Evolutionary conservation across 2,888 invertebrate genomes (phyloP), one percentile per base, ranked within the genome.

Genomic region (Ephialtes manifestator): DNA sequence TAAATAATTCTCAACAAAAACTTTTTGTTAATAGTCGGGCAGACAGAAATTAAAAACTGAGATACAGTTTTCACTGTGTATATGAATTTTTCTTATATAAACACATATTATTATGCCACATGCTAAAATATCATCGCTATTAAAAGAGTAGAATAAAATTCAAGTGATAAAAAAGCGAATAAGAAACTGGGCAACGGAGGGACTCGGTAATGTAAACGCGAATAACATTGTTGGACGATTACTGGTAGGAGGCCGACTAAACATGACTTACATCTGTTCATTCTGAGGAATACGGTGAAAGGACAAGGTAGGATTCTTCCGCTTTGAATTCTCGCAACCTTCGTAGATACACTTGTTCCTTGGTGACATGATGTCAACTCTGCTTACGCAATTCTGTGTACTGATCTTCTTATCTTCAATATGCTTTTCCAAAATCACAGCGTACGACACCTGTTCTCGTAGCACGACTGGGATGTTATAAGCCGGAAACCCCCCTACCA

Each of bases 201-300:
- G 48, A n/a, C 48, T 48, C 48, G 48, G 48, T 13, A 48, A 4
- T 15, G 13, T 48, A 1, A 48, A 48, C 15, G 48, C 11, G 48
- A n/a, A n/a, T 18, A 18, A 11, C 18, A 18, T 18, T 51, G 51
- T 51, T 48, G 2, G 15, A 4, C 13, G 15, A 15, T 18, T 51
- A 11, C n/a, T n/a, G 51, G 18, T 51, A 18, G 51, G 18, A 51
- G n/a, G 4, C 3, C 60, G 60, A 63, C 5, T 63, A 63, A 63
- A 31, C 60, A 63, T 31, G 60, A 63, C 60, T 63, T 63, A 63
- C 60, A n/a, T n/a, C 35, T 63, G 60, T 31, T 63, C 31, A 63
- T 35, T 63, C 60, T 63, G 60, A 13, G 28, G 28, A 63, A 63
- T 35, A 35, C 60, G 35, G 60, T 63, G 60, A 31, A 63, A 63